These are phyloP conservation scores for Scaptomyza parva DNA, from an alignment of 2,888 invertebrate species.

Conservation along the genomic window DNA sequence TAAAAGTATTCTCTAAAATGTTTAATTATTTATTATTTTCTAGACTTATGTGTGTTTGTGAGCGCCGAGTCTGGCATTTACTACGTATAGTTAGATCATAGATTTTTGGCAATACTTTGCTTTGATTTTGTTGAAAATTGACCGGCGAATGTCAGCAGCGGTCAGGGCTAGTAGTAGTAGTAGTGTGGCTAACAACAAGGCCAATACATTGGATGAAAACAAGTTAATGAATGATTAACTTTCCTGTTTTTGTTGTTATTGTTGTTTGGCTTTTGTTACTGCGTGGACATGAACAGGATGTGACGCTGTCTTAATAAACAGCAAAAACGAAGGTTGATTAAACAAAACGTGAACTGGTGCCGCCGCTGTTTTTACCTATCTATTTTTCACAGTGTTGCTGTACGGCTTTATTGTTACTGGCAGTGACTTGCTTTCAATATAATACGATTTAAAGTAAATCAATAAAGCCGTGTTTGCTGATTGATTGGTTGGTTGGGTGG, in stretches of 20 bases:
- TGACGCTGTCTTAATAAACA: conserved; percentile 72
- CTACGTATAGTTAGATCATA: conserved; percentile 22
- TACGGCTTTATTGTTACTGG: conserved; percentile 18
- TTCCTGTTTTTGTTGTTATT: conserved; percentile 4
- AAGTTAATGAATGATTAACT: conserved; percentile 38
- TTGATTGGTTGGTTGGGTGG: conserved; percentile 66
- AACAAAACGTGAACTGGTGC: conserved; percentile 57
- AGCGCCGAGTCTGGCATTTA: background rate
- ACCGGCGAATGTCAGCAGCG: conserved; percentile 57
- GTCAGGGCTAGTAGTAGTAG: conserved; percentile 58
- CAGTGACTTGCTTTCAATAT: conserved; percentile 22
- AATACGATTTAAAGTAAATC: conserved; percentile 36
- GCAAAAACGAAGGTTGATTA: conserved; percentile 58
- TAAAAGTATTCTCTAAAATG: conserved; percentile 32
- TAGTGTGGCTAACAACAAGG: conserved; percentile 8
- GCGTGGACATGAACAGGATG: conserved; percentile 63
- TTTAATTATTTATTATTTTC: conserved; percentile 64
- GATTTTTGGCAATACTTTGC: conserved; percentile 31
- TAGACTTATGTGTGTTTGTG: conserved; percentile 21
- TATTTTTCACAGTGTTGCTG: background rate
- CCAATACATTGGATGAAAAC: conserved; percentile 28
- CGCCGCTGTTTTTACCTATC: conserved; percentile 1
- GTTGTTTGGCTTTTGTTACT: conserved; percentile 7
- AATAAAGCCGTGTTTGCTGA: conserved; percentile 36
- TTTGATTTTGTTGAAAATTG: conserved; percentile 59